These are phyloP conservation scores for Electrophaes corylata DNA, from an alignment of 2,888 invertebrate genomes.

Conservation along the genomic window DNA sequence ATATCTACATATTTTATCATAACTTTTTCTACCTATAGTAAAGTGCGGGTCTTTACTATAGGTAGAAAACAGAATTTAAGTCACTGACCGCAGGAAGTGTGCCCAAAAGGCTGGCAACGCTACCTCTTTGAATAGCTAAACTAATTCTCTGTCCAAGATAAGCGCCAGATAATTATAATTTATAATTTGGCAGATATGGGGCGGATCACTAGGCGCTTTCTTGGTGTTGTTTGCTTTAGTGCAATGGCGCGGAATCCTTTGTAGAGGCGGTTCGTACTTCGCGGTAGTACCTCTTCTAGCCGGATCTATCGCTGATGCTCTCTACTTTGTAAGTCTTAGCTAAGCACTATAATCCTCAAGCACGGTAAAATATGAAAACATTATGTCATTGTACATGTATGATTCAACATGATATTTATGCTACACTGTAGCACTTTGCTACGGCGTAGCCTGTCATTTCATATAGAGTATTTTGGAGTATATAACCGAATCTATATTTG, in stretches of 20 bases:
- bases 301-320: slow-evolving; percentile 60
- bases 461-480: not conserved
- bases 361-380: too few relatives aligned
- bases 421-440: not conserved
- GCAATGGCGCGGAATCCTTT: slow-evolving; percentile 64
- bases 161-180: too few relatives aligned
- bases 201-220: slow-evolving; percentile 59
- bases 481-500: not conserved
- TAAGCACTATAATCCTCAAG: not conserved
- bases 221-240: slow-evolving; percentile 58
- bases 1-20: too few relatives aligned
- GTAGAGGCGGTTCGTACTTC: slow-evolving; percentile 60
- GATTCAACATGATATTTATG: not conserved
- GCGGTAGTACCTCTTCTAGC: slow-evolving; percentile 57
- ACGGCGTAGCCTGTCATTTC: slow-evolving; percentile 1
- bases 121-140: too few relatives aligned
- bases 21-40: too few relatives aligned
- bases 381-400: not conserved
- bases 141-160: too few relatives aligned
- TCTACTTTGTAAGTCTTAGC: slow-evolving; percentile 67
- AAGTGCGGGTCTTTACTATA: too few relatives aligned
- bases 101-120: too few relatives aligned
- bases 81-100: too few relatives aligned
- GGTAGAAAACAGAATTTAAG: too few relatives aligned
- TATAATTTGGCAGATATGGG: slow-evolving; percentile 55